These are phyloP conservation scores for Callopanchax toddi DNA, from an alignment of 2,113 vertebrate species.

Conservation along the genomic window DNA sequence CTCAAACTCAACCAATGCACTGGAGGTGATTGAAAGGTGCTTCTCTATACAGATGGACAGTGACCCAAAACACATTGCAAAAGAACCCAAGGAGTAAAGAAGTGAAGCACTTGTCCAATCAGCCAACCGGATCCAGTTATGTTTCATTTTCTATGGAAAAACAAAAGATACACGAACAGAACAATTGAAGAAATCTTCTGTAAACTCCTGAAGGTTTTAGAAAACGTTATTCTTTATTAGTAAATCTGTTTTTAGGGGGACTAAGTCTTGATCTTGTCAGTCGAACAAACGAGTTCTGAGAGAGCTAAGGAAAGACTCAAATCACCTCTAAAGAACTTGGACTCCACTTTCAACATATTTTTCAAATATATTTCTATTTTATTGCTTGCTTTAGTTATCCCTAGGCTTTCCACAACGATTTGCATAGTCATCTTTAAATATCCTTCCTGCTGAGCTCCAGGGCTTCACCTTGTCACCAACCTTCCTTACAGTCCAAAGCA, in stretches of 20 bases:
- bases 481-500: slow-evolving; percentile 21
- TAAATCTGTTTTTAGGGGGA: too few species aligned
- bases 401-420: background rate
- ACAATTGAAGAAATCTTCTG: too few species aligned
- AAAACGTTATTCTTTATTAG: too few species aligned
- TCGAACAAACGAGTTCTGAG: too few species aligned
- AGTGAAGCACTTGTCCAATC: background rate
- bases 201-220: too few species aligned
- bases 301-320: too few species aligned
- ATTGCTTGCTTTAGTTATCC: background rate
- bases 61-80: background rate
- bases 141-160: background rate
- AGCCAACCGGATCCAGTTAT: background rate
- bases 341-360: background rate
- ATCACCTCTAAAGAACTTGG: too few species aligned
- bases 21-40: background rate
- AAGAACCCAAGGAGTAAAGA: background rate
- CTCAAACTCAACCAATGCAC: background rate
- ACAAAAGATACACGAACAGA: background rate
- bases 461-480: slow-evolving; percentile 25
- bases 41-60: background rate
- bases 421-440: slow-evolving; percentile 6
- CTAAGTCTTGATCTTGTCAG: too few species aligned
- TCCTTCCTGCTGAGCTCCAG: slow-evolving; percentile 8
- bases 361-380: background rate